A percentile compares a stretch with the other conserved stretches of the same genome.
Conservation (phyloP, 2,113 vertebrate genomes). For the Petrocephalus microphthalmus region DNA sequence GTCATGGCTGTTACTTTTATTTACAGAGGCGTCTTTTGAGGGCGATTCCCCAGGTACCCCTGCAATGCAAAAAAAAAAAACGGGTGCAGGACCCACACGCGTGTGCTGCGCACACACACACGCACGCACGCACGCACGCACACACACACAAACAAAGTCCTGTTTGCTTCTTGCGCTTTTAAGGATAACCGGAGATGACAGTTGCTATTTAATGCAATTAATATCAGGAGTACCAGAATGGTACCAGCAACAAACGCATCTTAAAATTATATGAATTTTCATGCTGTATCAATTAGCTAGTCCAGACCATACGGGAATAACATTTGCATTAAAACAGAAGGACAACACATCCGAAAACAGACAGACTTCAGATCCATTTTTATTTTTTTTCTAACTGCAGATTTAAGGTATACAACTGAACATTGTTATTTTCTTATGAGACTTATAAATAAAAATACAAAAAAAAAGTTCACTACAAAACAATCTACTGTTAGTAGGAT, state of each 20-base stretch:
- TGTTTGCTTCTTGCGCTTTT: neutral
- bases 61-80: neutral
- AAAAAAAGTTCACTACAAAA: constrained; percentile 96
- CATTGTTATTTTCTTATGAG: constrained; percentile 92
- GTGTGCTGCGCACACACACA: neutral
- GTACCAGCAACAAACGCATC: neutral
- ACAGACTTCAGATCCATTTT: constrained; percentile 54
- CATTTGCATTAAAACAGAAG: neutral
- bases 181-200: constrained; percentile 2
- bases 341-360: constrained; percentile 29
- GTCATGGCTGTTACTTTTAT: constrained; percentile 21
- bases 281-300: neutral
- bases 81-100: neutral
- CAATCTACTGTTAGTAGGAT: constrained; percentile 97
- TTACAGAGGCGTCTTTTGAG: neutral
- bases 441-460: constrained; percentile 99
- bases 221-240: neutral
- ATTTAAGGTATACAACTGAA: constrained; percentile 97
- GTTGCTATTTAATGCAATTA: constrained; percentile 14
- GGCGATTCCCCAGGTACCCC: constrained; percentile 4
- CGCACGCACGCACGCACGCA: neutral
- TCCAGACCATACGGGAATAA: neutral
- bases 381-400: constrained; percentile 92
- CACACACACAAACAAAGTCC: neutral
- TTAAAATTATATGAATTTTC: neutral